Evolutionary conservation across 2,113 vertebrate genomes (phyloP).

Genomic region (Anarrhichthys ocellatus): DNA sequence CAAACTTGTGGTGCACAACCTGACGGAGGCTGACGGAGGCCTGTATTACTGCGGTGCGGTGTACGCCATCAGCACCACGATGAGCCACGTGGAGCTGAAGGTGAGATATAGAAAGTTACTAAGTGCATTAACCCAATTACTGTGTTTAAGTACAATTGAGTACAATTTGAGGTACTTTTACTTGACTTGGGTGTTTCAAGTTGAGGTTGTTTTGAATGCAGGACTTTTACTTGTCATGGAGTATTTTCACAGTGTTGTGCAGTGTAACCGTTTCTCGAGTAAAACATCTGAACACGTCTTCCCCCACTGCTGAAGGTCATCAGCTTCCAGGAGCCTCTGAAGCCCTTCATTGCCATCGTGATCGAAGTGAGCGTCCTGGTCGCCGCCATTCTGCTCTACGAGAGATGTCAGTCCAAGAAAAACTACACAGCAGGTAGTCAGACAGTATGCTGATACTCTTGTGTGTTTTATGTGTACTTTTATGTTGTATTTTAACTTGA

Average conservation of each 20-base stretch:
- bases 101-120: conserved; percentile 63
- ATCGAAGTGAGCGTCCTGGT: conserved; percentile 87
- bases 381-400: conserved; percentile 84
- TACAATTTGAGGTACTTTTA: not conserved
- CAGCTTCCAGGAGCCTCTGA: conserved; percentile 87
- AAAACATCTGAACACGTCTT: not conserved
- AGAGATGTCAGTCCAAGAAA: conserved; percentile 79
- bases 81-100: conserved; percentile 72
- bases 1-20: conserved; percentile 79
- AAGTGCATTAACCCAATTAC: not conserved
- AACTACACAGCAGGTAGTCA: conserved; percentile 59
- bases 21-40: conserved; percentile 81
- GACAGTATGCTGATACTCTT: rapidly evolving
- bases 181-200: not conserved
- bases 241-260: not conserved
- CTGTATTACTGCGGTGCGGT: conserved; percentile 85
- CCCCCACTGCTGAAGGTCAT: conserved; percentile 80
- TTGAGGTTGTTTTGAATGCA: not conserved
- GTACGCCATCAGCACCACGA: conserved; percentile 78
- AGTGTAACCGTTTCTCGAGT: not conserved
- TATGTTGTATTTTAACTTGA: not conserved
- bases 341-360: conserved; percentile 87
- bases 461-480: not conserved
- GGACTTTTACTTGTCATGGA: not conserved
- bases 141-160: not conserved